Percentiles rank a stretch among this genome's conserved stretches.
Evolutionary conservation across 2,888 invertebrate genomes (phyloP).

Genomic region (Caenorhabditis plicata): DNA sequence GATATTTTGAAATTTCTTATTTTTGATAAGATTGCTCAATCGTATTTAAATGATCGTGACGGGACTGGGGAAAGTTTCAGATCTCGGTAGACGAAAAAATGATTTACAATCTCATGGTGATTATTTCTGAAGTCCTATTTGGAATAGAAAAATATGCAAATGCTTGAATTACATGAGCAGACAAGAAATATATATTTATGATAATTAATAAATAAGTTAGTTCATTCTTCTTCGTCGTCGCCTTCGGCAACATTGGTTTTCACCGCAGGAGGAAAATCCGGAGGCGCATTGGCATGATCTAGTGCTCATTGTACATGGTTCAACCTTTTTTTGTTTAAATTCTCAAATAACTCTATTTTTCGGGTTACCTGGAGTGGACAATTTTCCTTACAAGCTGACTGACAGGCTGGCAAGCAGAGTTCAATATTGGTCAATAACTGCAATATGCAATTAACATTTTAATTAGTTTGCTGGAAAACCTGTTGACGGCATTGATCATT

Average conservation of each 20-base stretch:
- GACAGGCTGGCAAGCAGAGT: conserved; percentile 34
- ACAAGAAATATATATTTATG: conserved; percentile 25
- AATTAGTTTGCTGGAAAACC: too few species aligned
- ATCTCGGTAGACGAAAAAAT: too few species aligned
- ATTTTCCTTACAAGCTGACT: conserved; percentile 36
- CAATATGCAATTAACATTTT: too few species aligned
- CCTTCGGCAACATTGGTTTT: conserved; percentile 43
- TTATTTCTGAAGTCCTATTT: too few species aligned
- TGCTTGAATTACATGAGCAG: too few species aligned
- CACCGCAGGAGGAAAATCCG: conserved; percentile 36
- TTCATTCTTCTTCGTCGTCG: conserved; percentile 24
- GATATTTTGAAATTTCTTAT: too few species aligned
- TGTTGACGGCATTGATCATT: too few species aligned
- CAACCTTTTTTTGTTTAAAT: conserved; percentile 17
- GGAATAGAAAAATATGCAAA: too few species aligned
- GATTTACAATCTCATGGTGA: too few species aligned
- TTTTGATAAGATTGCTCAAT: too few species aligned
- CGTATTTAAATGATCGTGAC: too few species aligned
- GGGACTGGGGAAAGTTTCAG: too few species aligned
- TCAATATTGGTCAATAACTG: conserved; percentile 29
- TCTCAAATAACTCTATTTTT: neutral
- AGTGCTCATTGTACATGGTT: conserved; percentile 28
- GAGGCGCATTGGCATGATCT: conserved; percentile 32
- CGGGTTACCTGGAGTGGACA: conserved; percentile 40
- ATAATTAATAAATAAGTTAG: conserved; percentile 3